These are phyloP conservation scores for Nemurella pictetii DNA, from an alignment of 2,888 invertebrate species.

Conservation along the genomic window DNA sequence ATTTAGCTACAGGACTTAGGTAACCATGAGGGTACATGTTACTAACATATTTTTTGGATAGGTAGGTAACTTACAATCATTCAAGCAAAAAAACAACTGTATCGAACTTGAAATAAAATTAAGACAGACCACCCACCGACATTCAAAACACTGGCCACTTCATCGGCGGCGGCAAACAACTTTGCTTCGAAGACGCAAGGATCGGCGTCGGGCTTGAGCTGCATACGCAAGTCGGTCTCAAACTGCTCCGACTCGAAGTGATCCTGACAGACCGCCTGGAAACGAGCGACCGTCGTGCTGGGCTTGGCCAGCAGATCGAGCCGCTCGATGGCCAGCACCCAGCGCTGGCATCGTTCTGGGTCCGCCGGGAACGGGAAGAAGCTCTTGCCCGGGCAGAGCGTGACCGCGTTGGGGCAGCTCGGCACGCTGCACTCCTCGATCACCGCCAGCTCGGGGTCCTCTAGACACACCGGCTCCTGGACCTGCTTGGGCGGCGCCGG, in stretches of 20 bases:
- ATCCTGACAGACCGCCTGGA: slow-evolving; percentile 34
- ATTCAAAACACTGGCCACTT: too few relatives aligned
- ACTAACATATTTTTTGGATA: too few relatives aligned
- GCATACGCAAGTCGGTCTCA: slow-evolving; percentile 5
- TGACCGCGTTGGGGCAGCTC: slow-evolving; percentile 27
- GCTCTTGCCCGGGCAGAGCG: slow-evolving; percentile 29
- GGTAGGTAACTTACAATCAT: too few relatives aligned
- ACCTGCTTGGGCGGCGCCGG: neutral
- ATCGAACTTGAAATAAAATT: too few relatives aligned
- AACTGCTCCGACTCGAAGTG: slow-evolving; percentile 38
- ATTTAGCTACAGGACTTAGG: too few relatives aligned
- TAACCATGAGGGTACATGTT: too few relatives aligned
- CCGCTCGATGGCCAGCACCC: slow-evolving; percentile 34
- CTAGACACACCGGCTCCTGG: neutral
- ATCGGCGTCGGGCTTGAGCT: slow-evolving; percentile 14
- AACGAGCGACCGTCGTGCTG: slow-evolving; percentile 21
- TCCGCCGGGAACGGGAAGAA: slow-evolving; percentile 38
- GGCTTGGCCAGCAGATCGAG: slow-evolving; percentile 34
- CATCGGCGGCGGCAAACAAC: too few relatives aligned
- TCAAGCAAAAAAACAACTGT: too few relatives aligned
- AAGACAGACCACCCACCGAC: too few relatives aligned
- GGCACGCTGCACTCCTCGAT: slow-evolving; percentile 31
- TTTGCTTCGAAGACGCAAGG: slow-evolving; percentile 8
- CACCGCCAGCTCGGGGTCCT: neutral
- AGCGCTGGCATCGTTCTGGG: slow-evolving; percentile 36